phyloP scores from a whole-genome alignment of 2,113 vertebrate species.

The Eonycteris spelaea region DNA sequence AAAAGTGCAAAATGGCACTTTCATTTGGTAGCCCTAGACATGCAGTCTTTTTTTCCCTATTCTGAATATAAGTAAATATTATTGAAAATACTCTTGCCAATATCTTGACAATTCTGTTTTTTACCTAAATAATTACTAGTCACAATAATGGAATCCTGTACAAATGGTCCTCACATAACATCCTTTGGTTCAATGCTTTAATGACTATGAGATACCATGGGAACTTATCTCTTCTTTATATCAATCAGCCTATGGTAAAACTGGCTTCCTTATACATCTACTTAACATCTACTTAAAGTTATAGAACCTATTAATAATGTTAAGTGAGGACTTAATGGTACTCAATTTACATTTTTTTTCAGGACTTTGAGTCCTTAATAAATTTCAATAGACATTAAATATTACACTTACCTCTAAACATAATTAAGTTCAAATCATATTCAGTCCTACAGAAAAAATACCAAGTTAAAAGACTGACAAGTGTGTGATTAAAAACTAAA shows the following conservation, averaged over 20 bases:
- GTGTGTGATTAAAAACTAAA: background rate
- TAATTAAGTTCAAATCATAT: background rate
- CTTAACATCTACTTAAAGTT: background rate
- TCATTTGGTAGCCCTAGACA: background rate
- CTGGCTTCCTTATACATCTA: background rate
- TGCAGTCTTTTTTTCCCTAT: background rate
- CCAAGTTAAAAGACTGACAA: background rate
- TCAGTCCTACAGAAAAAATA: conserved; percentile 44
- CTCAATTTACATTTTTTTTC: background rate
- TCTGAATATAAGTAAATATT: background rate
- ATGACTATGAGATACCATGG: background rate
- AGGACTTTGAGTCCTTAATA: background rate
- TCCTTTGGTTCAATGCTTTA: background rate
- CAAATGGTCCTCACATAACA: background rate
- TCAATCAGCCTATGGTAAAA: background rate
- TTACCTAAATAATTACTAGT: background rate
- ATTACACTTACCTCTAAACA: conserved; percentile 27
- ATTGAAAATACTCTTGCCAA: background rate
- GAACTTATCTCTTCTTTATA: background rate
- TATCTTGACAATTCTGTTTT: background rate
- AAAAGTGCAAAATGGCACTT: background rate
- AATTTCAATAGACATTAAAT: background rate
- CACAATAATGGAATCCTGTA: background rate
- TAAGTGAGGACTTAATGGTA: background rate
- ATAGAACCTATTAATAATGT: background rate